Evolutionary conservation across 2,797 vertebrate genomes (phyloP), one percentile per base, ranked within the genome.

Genomic region (Rhinella marina): DNA sequence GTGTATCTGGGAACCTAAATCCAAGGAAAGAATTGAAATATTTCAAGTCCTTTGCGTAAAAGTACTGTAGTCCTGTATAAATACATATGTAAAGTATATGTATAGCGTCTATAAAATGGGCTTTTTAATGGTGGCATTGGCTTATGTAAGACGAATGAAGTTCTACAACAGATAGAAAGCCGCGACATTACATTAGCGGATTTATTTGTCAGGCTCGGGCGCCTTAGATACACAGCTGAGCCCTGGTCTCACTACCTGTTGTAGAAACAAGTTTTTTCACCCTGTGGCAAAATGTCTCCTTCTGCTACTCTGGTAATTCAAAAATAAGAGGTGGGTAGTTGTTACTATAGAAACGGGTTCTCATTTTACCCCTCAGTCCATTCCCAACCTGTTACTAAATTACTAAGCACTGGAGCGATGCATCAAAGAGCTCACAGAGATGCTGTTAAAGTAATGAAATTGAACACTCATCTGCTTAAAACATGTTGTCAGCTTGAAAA

Each of bases 311-410:
- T 90, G 82, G 90, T 93, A 92, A 93, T 94, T 94, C 91, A 94
- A 94, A 95, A 95, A 93, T 93, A 94, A 94, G 93, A 94, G 92
- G 93, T 93, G 92, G 94, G 94, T 92, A 91, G 91, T 91, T 91
- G 96, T 97, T 95, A 94, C 97, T 96, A 93, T 93, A 95, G 95
- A 93, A 94, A 97, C 96, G 57, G 90, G 93, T 95, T 97, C 94
- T 99, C 96, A n/a, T 96, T 97, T 99, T 97, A 97, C 97, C 94
- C 94, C 93, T 92, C 91, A 94, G 93, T 95, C 96, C 96, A 97
- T 96, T 97, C 96, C 95, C 97, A 98, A 95, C 96, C 97, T 99
- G 97, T 97, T 97, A 96, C 96, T 96, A 97, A 98, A 98, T 97
- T 96, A 97, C 94, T 92, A 92, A 94, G 92, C 90, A 94, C 90